Evolutionary conservation across 2,797 vertebrate genomes (phyloP).

Genomic region (Artibeus jamaicensis): DNA sequence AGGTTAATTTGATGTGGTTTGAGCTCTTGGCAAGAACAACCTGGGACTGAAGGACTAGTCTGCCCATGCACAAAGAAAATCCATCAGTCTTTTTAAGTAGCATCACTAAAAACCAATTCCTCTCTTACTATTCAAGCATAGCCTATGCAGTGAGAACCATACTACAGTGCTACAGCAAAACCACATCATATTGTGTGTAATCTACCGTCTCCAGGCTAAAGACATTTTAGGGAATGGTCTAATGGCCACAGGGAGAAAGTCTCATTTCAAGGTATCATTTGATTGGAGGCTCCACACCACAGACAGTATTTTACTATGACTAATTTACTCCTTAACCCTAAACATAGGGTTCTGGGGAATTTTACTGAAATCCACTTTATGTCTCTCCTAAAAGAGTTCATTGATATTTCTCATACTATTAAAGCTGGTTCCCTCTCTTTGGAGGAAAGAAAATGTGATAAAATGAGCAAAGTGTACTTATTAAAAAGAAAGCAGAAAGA

Average conservation of each 20-base stretch:
- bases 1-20: neutral
- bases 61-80: neutral
- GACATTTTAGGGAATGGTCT: neutral
- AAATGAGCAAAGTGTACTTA: neutral
- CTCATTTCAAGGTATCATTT: slow-evolving; percentile 1
- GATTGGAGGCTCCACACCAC: neutral
- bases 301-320: neutral
- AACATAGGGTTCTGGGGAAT: neutral
- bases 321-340: neutral
- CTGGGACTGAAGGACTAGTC: neutral
- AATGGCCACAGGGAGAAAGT: neutral
- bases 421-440: neutral
- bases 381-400: neutral
- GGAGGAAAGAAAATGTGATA: neutral
- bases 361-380: neutral
- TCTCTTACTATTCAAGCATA: neutral
- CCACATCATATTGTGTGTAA: neutral
- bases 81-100: slow-evolving; percentile 21
- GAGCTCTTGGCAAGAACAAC: neutral
- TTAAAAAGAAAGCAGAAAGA: neutral
- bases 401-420: neutral
- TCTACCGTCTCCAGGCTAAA: neutral
- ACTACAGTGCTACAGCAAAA: neutral
- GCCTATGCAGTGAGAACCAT: neutral
- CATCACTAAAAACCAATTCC: slow-evolving; percentile 14